Evolutionary conservation across 2,797 vertebrate species (phyloP).

Genomic region (Pelobates cultripes): DNA sequence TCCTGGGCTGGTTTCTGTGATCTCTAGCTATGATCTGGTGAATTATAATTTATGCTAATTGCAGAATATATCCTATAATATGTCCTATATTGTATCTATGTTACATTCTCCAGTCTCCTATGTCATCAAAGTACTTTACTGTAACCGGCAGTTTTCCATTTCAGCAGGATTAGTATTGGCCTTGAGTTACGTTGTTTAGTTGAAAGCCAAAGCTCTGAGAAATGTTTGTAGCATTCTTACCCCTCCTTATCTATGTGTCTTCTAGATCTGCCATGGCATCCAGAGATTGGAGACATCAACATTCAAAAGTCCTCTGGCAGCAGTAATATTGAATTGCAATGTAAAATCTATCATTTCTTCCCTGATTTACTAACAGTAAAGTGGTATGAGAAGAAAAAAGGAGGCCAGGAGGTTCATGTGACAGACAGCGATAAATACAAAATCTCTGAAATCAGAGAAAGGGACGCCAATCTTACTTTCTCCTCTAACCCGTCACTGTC

Average conservation of each 20-base stretch:
- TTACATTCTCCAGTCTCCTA: no score
- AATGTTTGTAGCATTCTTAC: neutral
- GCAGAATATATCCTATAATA: no score
- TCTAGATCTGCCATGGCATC: slow-evolving; percentile 32
- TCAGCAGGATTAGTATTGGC: no score
- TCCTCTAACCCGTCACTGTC: neutral
- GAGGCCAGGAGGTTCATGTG: neutral
- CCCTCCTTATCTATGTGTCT: neutral
- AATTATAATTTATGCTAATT: no score
- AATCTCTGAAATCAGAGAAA: neutral
- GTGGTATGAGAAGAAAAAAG: slow-evolving; percentile 29
- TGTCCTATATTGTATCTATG: no score
- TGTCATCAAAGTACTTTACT: neutral
- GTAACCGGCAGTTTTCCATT: no score
- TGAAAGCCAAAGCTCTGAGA: neutral
- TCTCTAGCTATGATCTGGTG: no score
- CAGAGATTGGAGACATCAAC: neutral
- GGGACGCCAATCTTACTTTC: slow-evolving; percentile 15
- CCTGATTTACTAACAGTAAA: slow-evolving; percentile 9
- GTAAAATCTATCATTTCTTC: slow-evolving; percentile 12
- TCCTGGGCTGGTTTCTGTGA: no score
- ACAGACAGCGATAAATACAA: slow-evolving; percentile 5
- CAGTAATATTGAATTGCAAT: neutral
- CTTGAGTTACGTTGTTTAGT: neutral
- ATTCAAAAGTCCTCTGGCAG: neutral